Evolutionary conservation across 2,888 invertebrate species (phyloP).

Genomic region (Deilephila elpenor): DNA sequence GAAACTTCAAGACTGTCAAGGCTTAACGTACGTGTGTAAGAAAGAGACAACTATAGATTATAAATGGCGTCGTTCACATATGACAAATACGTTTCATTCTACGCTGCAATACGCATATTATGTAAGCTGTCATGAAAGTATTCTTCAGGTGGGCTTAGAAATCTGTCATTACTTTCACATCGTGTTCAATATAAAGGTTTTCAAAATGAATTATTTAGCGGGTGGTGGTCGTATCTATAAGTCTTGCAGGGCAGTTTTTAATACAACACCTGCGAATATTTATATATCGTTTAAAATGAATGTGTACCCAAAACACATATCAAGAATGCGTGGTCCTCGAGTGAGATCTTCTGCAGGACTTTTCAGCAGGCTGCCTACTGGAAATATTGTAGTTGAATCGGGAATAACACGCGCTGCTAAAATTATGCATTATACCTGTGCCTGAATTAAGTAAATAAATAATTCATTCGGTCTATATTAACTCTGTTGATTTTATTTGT

Average conservation of each 20-base stretch:
- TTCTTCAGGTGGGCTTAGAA: background rate
- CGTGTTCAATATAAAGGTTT: background rate
- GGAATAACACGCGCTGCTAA: constrained; percentile 43
- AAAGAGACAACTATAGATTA: background rate
- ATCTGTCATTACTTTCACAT: background rate
- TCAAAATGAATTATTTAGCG: constrained; percentile 66
- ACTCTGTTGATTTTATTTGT: background rate
- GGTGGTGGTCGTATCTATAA: constrained; percentile 60
- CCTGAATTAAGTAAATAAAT: constrained; percentile 27
- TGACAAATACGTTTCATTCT: background rate
- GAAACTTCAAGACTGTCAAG: background rate
- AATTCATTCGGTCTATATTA: background rate
- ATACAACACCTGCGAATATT: constrained; percentile 60
- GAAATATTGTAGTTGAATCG: constrained; percentile 51
- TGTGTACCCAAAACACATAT: constrained; percentile 39
- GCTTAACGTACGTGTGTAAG: background rate
- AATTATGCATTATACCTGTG: constrained; percentile 37
- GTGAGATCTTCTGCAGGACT: constrained; percentile 39
- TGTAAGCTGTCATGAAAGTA: too few relatives aligned
- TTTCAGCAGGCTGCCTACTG: constrained; percentile 47
- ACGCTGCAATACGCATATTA: background rate
- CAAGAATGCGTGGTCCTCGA: constrained; percentile 37
- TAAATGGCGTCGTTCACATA: constrained; percentile 15
- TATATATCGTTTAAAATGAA: constrained; percentile 49
- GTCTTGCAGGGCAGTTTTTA: constrained; percentile 59